These are phyloP conservation scores for Alviniconcha strummeri DNA, from an alignment of 2,888 invertebrate genomes.

Conservation along the genomic window DNA sequence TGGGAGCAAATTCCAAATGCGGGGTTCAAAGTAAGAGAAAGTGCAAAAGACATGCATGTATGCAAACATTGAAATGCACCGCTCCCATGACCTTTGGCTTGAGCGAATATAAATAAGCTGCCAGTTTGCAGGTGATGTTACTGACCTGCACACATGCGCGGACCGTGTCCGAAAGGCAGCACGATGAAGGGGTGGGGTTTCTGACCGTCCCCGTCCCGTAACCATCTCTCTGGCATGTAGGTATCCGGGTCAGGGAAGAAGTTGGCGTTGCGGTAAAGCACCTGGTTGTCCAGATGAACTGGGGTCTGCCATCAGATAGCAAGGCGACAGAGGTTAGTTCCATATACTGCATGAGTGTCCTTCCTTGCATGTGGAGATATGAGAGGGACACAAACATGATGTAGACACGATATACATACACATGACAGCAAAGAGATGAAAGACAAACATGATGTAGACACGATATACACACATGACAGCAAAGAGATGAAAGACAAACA, in stretches of 20 bases:
- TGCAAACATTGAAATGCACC: no score
- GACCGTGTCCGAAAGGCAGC: conserved; percentile 77
- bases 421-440: no score
- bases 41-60: no score
- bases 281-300: conserved; percentile 73
- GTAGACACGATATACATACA: no score
- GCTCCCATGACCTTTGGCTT: no score
- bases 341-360: not conserved
- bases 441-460: not conserved
- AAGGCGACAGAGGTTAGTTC: no score
- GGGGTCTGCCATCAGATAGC: conserved; percentile 67
- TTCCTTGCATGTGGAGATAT: not conserved
- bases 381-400: not conserved
- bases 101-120: no score
- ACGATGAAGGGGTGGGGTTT: conserved; percentile 75
- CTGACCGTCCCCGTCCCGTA: conserved; percentile 70
- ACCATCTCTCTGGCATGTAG: conserved; percentile 87
- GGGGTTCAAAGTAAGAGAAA: no score
- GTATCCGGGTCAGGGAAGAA: conserved; percentile 80
- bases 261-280: conserved; percentile 71
- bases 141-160: conserved; percentile 76
- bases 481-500: not conserved
- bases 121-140: no score
- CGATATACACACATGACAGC: not conserved
- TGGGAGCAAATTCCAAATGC: no score